Evolutionary conservation across 2,113 vertebrate species (phyloP).

Genomic region (Pituophis catenifer): DNA sequence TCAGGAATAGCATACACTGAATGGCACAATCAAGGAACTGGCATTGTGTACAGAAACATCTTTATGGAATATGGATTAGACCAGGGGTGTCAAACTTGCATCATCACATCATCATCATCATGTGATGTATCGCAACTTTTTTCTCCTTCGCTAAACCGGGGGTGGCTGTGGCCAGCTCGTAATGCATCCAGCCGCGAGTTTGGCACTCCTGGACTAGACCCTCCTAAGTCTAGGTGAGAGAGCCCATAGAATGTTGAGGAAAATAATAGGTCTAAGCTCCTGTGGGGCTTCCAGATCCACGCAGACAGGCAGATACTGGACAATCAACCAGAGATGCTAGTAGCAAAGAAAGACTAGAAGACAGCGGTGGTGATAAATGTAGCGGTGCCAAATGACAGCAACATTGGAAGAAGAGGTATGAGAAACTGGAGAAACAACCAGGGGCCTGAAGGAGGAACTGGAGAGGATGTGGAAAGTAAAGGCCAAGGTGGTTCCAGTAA

Average conservation of each 20-base stretch:
- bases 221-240: too few species aligned
- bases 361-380: background rate
- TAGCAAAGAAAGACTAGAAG: background rate
- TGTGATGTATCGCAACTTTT: too few species aligned
- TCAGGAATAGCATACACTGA: background rate
- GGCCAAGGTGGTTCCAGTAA: background rate
- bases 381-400: background rate
- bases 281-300: background rate
- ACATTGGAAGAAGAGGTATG: background rate
- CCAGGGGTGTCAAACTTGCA: background rate
- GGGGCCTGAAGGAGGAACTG: background rate
- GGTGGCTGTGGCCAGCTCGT: too few species aligned
- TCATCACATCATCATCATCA: too few species aligned
- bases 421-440: background rate
- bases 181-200: rapidly evolving
- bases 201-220: background rate
- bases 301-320: background rate
- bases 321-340: background rate
- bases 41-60: background rate
- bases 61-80: background rate
- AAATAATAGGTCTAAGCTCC: background rate
- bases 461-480: background rate
- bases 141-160: too few species aligned
- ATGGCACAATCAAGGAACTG: background rate
- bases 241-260: background rate